phyloP scores from a whole-genome alignment of 2,113 vertebrate species.

The Nothobranchius kuhntae region DNA sequence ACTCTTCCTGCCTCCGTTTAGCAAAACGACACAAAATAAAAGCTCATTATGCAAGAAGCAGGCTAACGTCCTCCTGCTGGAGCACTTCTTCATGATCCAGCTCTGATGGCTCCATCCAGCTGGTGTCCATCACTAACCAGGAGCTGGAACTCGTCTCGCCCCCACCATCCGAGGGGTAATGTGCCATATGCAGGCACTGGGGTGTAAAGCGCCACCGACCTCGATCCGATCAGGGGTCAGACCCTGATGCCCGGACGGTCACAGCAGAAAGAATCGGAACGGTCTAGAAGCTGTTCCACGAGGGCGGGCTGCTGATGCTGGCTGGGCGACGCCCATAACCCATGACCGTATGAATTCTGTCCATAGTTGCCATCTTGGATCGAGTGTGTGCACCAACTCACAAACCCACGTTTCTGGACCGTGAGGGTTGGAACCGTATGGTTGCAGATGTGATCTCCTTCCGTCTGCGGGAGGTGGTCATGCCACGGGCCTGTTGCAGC shows the following conservation, averaged over 20 bases:
- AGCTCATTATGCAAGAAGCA: slow-evolving; percentile 15
- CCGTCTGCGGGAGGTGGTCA: too few species aligned
- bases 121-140: not conserved
- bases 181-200: slow-evolving; percentile 34
- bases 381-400: too few species aligned
- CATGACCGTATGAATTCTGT: too few species aligned
- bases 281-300: not conserved
- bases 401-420: too few species aligned
- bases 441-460: too few species aligned
- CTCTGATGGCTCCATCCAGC: not conserved
- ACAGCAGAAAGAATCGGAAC: not conserved
- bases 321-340: too few species aligned
- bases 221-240: slow-evolving; percentile 55
- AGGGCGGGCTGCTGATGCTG: too few species aligned
- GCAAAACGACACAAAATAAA: slow-evolving; percentile 12
- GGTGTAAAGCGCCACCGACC: slow-evolving; percentile 56
- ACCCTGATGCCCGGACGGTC: slow-evolving; percentile 30
- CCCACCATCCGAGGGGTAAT: slow-evolving; percentile 40
- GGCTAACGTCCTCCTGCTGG: not conserved
- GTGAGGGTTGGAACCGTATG: too few species aligned
- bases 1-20: slow-evolving; percentile 2
- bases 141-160: not conserved
- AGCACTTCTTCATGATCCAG: not conserved
- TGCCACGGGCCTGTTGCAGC: too few species aligned
- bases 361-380: too few species aligned